Conservation (phyloP, 2,797 vertebrate genomes). For the Tamandua tetradactyla region DNA sequence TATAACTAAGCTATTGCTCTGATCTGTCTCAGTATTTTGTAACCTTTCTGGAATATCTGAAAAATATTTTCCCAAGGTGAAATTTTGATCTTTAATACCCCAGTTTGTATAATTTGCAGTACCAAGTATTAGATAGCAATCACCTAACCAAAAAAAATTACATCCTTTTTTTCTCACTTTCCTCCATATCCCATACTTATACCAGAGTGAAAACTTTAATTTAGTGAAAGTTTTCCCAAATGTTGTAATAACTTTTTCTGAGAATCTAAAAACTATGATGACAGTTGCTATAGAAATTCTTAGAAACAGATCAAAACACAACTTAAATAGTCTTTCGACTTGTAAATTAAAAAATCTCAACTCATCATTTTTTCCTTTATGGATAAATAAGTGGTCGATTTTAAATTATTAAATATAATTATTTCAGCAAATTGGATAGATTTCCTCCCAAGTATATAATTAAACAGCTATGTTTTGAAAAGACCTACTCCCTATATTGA, state of each 20-base stretch:
- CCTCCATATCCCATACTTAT: background rate
- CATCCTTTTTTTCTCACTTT: background rate
- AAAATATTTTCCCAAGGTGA: slow-evolving; percentile 35
- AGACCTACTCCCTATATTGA: background rate
- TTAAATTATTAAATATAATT: slow-evolving; percentile 32
- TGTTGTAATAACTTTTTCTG: slow-evolving; percentile 16
- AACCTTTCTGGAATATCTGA: background rate
- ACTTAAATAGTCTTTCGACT: slow-evolving; percentile 44
- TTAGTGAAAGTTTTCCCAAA: background rate
- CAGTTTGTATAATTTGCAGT: too few species aligned
- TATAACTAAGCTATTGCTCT: background rate
- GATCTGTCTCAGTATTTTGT: background rate
- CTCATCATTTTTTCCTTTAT: slow-evolving; percentile 35
- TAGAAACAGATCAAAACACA: slow-evolving; percentile 55
- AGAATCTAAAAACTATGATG: slow-evolving; percentile 33
- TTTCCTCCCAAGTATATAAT: background rate
- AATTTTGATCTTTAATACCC: too few species aligned
- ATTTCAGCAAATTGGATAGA: slow-evolving; percentile 26
- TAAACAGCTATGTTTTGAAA: background rate
- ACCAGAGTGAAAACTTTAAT: background rate
- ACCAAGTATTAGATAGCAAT: too few species aligned
- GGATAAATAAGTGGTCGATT: slow-evolving; percentile 4
- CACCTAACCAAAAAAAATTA: too few species aligned
- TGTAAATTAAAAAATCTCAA: background rate
- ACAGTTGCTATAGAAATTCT: slow-evolving; percentile 50